Evolutionary conservation across 2,113 vertebrate genomes (phyloP).

Genomic region (Corydoras sp.): DNA sequence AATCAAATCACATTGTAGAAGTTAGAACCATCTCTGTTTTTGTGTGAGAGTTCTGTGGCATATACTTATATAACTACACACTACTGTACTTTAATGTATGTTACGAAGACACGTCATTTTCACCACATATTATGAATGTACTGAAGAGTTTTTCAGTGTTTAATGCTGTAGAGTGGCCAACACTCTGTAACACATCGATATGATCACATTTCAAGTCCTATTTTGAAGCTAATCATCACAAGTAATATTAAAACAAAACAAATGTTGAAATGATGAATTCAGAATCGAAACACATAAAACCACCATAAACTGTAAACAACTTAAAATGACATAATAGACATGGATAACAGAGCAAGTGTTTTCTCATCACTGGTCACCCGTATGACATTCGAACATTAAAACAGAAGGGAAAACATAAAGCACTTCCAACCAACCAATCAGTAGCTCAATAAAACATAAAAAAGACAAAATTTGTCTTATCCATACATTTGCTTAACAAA

Average conservation of each 20-base stretch:
- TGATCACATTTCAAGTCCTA: not conserved
- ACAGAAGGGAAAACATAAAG: not conserved
- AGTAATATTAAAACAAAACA: not conserved
- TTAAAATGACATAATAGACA: not conserved
- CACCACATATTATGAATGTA: not conserved
- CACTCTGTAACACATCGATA: not conserved
- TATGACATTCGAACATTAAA: not conserved
- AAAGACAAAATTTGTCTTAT: constrained; percentile 2
- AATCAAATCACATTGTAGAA: not conserved
- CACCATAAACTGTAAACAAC: not conserved
- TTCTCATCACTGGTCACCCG: too few relatives aligned
- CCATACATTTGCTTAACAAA: constrained; percentile 3
- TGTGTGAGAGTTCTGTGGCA: not conserved
- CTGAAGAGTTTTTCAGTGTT: not conserved
- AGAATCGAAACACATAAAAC: not conserved
- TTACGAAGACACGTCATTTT: not conserved
- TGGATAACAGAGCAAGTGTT: not conserved
- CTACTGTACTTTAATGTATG: not conserved
- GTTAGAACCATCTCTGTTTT: not conserved
- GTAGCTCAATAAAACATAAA: constrained; percentile 13
- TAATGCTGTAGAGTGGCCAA: not conserved
- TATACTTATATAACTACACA: not conserved
- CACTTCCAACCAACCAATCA: constrained; percentile 5
- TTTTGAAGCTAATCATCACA: not conserved
- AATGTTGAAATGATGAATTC: not conserved